Evolutionary conservation across 2,797 vertebrate genomes (phyloP).

Genomic region (Kryptolebias ocellatus): DNA sequence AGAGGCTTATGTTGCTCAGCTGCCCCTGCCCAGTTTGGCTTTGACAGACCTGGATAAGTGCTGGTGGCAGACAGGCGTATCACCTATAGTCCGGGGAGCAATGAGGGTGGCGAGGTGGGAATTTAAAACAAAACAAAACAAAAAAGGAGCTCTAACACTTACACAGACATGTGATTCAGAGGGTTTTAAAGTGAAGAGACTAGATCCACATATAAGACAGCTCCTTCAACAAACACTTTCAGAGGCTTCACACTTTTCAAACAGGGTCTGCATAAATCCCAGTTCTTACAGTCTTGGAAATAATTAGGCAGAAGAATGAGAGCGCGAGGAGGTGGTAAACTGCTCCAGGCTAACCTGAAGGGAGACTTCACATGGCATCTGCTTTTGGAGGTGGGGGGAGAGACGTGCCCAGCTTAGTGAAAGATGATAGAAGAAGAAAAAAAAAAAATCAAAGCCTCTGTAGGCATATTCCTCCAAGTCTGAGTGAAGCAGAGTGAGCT

Average conservation of each 20-base stretch:
- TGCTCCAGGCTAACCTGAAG: slow-evolving; percentile 66
- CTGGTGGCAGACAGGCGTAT: slow-evolving; percentile 49
- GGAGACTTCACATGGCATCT: slow-evolving; percentile 54
- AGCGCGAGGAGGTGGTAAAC: slow-evolving; percentile 45
- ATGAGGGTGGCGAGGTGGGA: slow-evolving; percentile 35
- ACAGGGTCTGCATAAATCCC: slow-evolving; percentile 47
- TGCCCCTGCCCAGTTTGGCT: slow-evolving; percentile 50
- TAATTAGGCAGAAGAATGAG: slow-evolving; percentile 66
- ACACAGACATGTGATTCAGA: slow-evolving; percentile 26
- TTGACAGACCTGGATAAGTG: slow-evolving; percentile 37
- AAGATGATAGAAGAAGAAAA: slow-evolving; percentile 51
- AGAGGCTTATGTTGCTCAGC: slow-evolving; percentile 51
- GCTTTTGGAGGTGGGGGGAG: slow-evolving; percentile 33
- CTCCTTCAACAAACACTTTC: slow-evolving; percentile 41
- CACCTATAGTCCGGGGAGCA: slow-evolving; percentile 36
- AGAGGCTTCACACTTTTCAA: slow-evolving; percentile 42
- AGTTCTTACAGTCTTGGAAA: slow-evolving; percentile 47
- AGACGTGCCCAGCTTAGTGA: slow-evolving; percentile 37
- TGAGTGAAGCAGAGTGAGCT: slow-evolving; percentile 32
- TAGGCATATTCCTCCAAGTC: slow-evolving; percentile 60
- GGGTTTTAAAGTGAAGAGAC: slow-evolving; percentile 32
- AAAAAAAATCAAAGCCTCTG: slow-evolving; percentile 48
- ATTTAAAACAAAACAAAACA: slow-evolving; percentile 5
- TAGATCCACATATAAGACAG: slow-evolving; percentile 15
- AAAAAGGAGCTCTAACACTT: slow-evolving; percentile 32